Base-by-base conservation (phyloP, 2,888 invertebrate species). In the Ditula angustiorana region DNA sequence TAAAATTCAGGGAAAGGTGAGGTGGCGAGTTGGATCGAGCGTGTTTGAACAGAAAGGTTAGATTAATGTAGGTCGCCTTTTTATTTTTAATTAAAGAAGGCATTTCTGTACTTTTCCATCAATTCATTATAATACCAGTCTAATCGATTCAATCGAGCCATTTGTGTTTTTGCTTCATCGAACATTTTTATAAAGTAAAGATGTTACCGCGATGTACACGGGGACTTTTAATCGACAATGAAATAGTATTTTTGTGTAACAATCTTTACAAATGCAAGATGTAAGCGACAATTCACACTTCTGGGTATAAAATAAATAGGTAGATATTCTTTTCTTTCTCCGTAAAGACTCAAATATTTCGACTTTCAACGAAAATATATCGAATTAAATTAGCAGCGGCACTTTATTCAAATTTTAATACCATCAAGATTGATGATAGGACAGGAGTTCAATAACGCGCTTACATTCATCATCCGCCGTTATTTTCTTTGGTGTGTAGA, bases 1-100 rank as follows among this genome's bases (percentile, higher is more conserved):
- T 67, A 69, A 71, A 74, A 71, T 68, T 68, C 69, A 64, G 58
- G 66, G 68, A 69, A 70, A 70, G 69, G 68, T 70, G 62, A 68
- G 59, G 62, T 66, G 68, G 63, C 58, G 64, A 49, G 59, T 66
- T 64, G 50, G 50, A 56, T 66, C 62, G 47, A 64, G 47, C 50
- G 46, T 41, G 35, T 64, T 64, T 10, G 35, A 64, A 53, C 59
- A 53, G 59, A 46, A 59, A 28, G 47, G 37, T 64, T 47, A 13
- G 16, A 47, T 46, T 53, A 59, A 59, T 59, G 28, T 47, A 57
- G 57, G 57, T 33, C 44, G 44, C 33, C 26, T 33, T 24, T 52
- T 58, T 44, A 4, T 44, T 63, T 50, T 57, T 50, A 49, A 30
- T 62, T 33, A 35, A 53, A 53, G 35, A n/a, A 19, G 23, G 28